A percentile compares a stretch with the other conserved stretches of the same genome.
phyloP scores from a whole-genome alignment of 2,888 invertebrate genomes.

The Melieria picta region DNA sequence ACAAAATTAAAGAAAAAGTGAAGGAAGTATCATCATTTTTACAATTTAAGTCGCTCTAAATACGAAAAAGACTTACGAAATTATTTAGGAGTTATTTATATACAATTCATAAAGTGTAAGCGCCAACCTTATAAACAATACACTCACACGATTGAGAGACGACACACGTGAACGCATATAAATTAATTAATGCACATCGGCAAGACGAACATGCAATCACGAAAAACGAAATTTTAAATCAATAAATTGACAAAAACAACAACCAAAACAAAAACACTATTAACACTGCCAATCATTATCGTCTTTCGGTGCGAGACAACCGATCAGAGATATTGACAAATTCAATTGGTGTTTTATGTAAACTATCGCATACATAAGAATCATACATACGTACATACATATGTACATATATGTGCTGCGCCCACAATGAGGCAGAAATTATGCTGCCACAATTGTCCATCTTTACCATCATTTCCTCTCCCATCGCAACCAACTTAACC shows the following conservation, averaged over 20 bases:
- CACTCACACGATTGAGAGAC: not conserved
- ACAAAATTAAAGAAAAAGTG: too few relatives aligned
- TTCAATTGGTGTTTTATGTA: not conserved
- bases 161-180: not conserved
- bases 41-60: conserved; percentile 18
- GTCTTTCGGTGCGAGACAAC: not conserved
- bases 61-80: conserved; percentile 19
- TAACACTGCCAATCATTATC: conserved; percentile 25
- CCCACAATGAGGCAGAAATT: too few relatives aligned
- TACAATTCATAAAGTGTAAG: conserved; percentile 4
- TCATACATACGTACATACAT: not conserved
- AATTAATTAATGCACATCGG: too few relatives aligned
- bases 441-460: too few relatives aligned
- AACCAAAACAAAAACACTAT: conserved; percentile 13
- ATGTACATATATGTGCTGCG: not conserved
- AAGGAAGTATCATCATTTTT: conserved; percentile 16
- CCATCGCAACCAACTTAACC: too few relatives aligned
- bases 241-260: not conserved
- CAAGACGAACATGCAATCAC: not conserved
- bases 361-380: not conserved
- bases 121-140: not conserved
- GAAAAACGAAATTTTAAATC: not conserved
- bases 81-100: conserved; percentile 10
- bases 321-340: not conserved
- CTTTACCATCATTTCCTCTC: too few relatives aligned